phyloP scores from a whole-genome alignment of 2,888 invertebrate genomes.

The Portevinia maculata region DNA sequence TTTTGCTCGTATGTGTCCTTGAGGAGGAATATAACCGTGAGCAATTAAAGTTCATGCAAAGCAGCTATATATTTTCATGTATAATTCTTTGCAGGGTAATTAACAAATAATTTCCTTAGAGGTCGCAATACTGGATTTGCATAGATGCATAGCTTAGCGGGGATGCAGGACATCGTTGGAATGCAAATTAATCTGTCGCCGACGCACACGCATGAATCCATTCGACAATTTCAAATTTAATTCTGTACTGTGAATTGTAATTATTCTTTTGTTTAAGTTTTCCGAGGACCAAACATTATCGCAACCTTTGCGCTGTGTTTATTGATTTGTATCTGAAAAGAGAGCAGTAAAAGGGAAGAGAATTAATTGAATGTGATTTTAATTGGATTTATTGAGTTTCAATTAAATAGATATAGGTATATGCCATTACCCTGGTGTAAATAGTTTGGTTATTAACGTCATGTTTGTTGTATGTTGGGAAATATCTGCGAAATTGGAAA shows the following conservation, averaged over 20 bases:
- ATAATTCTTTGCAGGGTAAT: conserved; percentile 69
- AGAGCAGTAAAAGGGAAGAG: not conserved
- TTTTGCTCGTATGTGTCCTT: not conserved
- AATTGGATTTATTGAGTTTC: conserved; percentile 44
- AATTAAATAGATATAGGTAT: conserved; percentile 46
- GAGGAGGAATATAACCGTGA: not conserved
- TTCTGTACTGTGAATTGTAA: conserved; percentile 10
- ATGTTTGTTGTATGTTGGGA: too few relatives aligned
- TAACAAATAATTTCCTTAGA: conserved; percentile 65
- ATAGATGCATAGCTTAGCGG: conserved; percentile 31
- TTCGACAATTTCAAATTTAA: conserved; percentile 58
- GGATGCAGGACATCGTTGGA: conserved; percentile 54
- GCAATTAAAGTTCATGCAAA: conserved; percentile 28
- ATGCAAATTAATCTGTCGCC: conserved; percentile 49
- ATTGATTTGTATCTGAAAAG: conserved; percentile 41
- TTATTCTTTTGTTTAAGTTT: conserved; percentile 47
- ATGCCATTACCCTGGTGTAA: conserved; percentile 3
- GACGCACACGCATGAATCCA: conserved; percentile 59
- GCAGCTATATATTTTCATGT: conserved; percentile 49
- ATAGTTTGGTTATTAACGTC: conserved; percentile 15
- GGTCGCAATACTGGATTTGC: conserved; percentile 58
- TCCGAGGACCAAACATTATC: conserved; percentile 42
- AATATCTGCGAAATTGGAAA: too few relatives aligned
- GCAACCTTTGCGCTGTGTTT: not conserved
- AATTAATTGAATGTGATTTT: conserved; percentile 25